phyloP scores from a whole-genome alignment of 2,113 vertebrate genomes.

The Sminthopsis crassicaudata region DNA sequence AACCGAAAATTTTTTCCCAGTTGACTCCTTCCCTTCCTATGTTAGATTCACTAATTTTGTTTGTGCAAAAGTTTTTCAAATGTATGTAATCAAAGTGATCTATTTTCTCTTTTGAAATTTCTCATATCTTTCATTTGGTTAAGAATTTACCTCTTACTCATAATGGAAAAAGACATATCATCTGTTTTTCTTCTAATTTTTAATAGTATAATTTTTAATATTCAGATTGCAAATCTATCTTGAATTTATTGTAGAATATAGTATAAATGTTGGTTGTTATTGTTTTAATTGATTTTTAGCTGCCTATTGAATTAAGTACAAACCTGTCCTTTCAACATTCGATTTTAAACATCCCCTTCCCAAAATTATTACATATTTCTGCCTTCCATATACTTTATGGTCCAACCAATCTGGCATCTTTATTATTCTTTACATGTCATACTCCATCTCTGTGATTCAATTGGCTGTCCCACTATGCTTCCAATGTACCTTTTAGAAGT shows the following conservation, averaged over 20 bases:
- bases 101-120: not conserved
- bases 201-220: not conserved
- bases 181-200: not conserved
- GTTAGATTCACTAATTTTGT: not conserved
- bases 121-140: not conserved
- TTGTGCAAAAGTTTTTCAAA: not conserved
- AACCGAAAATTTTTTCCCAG: not conserved
- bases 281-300: not conserved
- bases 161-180: too few relatives aligned
- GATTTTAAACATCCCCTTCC: not conserved
- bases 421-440: not conserved
- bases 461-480: not conserved
- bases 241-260: not conserved
- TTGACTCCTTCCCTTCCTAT: not conserved
- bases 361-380: not conserved
- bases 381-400: not conserved
- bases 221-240: not conserved
- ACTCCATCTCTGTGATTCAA: too few relatives aligned
- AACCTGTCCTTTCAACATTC: not conserved
- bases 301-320: not conserved
- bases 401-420: not conserved
- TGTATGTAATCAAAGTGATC: not conserved
- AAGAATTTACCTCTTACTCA: not conserved
- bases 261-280: not conserved
- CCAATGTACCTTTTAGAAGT: not conserved